Evolutionary conservation across 1,140 invertebrate species (phyloP), one percentile per base, ranked within the genome.

Genomic region (Microvelia longipes): DNA sequence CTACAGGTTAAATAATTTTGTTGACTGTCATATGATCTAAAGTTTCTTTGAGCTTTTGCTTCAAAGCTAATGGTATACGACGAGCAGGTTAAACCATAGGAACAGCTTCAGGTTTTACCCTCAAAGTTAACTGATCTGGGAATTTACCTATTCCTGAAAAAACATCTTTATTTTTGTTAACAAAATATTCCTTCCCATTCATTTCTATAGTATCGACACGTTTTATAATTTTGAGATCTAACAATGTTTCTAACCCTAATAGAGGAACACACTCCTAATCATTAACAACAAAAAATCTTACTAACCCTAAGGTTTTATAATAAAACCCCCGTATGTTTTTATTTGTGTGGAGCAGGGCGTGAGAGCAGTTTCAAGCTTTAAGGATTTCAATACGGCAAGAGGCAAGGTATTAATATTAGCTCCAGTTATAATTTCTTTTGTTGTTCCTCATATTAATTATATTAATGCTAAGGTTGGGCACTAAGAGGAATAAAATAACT

Each of bases 1-100:
- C 73, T 61, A 78, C 75, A 74, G 75, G 72, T 30, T 70, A 26
- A 28, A 81, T 75, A 30, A 79, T 72, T 24, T 70, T 73, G n/a
- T 69, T 29, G 15, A 62, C 62, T 29, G 29, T 70, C 69, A 79
- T 70, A 28, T 74, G 71, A 65, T 75, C 70, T 24, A 79, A 74
- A 73, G 71, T 71, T 71, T 75, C 69, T 71, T 74, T 76, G 26
- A 78, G 65, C 60, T 70, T 71, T 19, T 74, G 70, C 25, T 68
- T 68, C 13, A 78, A 50, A 14, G 72, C 67, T 35, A 73, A 63
- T 70, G 75, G 72, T 67, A 73, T 28, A 71, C 71, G 68, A 69
- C 71, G 67, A 69, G 72, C 65, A 67, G 74, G 66, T 68, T 72
- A 50, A 29, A 71, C 60, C 29, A 73, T 66, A 29, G 75, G 73